Evolutionary conservation across 2,113 vertebrate species (phyloP), one percentile per base, ranked within the genome.

Genomic region (Nymphicus hollandicus): DNA sequence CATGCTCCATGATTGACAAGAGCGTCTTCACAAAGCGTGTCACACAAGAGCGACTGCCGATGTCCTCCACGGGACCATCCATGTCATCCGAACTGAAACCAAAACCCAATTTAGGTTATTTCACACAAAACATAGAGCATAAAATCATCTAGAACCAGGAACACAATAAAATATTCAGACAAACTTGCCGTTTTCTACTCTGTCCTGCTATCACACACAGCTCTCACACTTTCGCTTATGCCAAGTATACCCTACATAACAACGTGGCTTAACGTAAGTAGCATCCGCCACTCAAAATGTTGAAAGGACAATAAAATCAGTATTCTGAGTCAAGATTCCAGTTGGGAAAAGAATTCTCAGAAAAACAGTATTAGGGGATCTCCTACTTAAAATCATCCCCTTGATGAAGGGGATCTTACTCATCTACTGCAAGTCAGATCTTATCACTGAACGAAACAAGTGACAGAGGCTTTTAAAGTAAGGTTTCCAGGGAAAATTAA

Each of bases 1-100:
- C 99, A 37, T 99, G 99, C 95, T 99, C 99, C 99, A 99, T 99
- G 97, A 99, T 99, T 78, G 99, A 98, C 97, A 99, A 96, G 55
- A 99, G 98, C 0, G 99, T 99, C 97, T 99, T 99, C 27, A 99
- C 99, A 44, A 99, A 99, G 96, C 99, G 99, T 2, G 99, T 99
- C 46, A 99, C 99, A 53, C 99, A 99, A 6, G 99, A 99, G 41
- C 99, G 98, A 86, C 99, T 99, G 35, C 99, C 99, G 17, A 99
- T 99, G 97, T 99, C 99, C 98, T 99, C 99, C 97, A 99, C 99
- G 4, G 99, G 99, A 5, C 99, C 98, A 64, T 99, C 99, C 98
- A 99, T 99, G 97, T 99, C 99, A 65, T 99, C 99, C 7, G 99
- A 99, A 79, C 99, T 99, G 63, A 86, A 96, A 96, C 91, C 28